Evolutionary conservation across 2,113 vertebrate species (phyloP), one percentile per base, ranked within the genome.

Genomic region (Oryzias curvinotus): DNA sequence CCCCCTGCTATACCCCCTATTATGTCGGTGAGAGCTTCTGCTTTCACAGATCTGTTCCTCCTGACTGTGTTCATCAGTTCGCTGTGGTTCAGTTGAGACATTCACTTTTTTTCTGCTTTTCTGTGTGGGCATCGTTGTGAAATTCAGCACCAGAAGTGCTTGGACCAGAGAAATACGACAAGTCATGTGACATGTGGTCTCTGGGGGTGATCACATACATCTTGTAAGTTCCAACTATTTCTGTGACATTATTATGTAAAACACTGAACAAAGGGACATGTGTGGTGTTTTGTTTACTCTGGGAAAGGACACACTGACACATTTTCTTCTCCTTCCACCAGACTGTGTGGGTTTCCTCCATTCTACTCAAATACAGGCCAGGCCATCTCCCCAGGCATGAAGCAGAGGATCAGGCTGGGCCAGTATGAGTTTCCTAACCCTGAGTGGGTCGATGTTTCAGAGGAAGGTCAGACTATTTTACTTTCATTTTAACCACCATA

Each of bases 121-220:
- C 43, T 77, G 12, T 84, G 8, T 36, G 36, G 36, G 12, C 36
- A 10, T 54, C 59, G 53, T 73, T 23, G 21, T 77, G 74, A 81
- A 19, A 1, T 17, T 16, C 14, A 99, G 97, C 97, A 51, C 97
- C 97, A 47, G 96, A 99, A 85, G 96, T 99, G 54, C 93, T 99
- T 52, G 95, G 96, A 63, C 96, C 96, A 72, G 96, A 98, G 85
- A 99, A 99, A 78, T 98, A 98, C 44, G 97, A 99, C 91, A 99
- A 96, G 73, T 98, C 96, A 5, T 99, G 97, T 85, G 97, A 99
- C 89, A 98, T 98, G 96, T 99, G 97, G 97, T 98, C 97, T 1
- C 86, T 99, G 85, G 96, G 97, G 2, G 97, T 99, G 73, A 98
- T 98, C 88, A 98, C 96, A 89, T 98, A 99, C 52, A 99, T 99